These are phyloP conservation scores for Brachyhypopomus gauderio DNA, from an alignment of 2,113 vertebrate species.

Conservation along the genomic window DNA sequence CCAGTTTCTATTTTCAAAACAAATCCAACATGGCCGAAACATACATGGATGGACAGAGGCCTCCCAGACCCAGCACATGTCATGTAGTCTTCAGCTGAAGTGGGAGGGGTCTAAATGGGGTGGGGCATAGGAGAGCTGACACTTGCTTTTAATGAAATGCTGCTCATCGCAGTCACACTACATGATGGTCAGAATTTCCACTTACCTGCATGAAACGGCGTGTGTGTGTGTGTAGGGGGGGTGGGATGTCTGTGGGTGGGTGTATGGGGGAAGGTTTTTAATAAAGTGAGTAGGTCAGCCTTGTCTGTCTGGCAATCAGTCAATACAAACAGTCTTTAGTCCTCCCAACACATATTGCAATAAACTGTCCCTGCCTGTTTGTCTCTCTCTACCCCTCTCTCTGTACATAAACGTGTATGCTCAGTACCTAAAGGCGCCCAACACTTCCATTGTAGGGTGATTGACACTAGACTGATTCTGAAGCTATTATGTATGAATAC, in stretches of 20 bases:
- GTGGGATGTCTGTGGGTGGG: not conserved
- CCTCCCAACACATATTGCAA: not conserved
- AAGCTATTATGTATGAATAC: not conserved
- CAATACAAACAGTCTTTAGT: constrained; percentile 43
- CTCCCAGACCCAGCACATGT: constrained; percentile 28
- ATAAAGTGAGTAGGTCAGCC: constrained; percentile 43
- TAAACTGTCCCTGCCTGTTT: not conserved
- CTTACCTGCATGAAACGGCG: no score
- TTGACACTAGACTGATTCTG: not conserved
- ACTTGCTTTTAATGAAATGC: constrained; percentile 24
- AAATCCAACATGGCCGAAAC: no score
- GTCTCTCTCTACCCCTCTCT: not conserved
- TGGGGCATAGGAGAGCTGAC: constrained; percentile 2
- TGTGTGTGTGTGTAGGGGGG: not conserved
- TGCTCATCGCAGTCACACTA: not conserved
- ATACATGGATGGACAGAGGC: not conserved
- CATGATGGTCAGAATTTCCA: not conserved
- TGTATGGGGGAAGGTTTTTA: constrained; percentile 34
- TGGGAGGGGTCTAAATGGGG: not conserved
- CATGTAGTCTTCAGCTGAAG: not conserved
- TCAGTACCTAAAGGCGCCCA: not conserved
- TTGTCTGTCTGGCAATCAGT: constrained; percentile 9
- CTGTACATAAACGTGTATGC: constrained; percentile 8
- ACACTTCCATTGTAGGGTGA: not conserved
- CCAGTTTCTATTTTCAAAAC: no score